Evolutionary conservation across 2,888 invertebrate genomes (phyloP).

Genomic region (Orthosia incerta): DNA sequence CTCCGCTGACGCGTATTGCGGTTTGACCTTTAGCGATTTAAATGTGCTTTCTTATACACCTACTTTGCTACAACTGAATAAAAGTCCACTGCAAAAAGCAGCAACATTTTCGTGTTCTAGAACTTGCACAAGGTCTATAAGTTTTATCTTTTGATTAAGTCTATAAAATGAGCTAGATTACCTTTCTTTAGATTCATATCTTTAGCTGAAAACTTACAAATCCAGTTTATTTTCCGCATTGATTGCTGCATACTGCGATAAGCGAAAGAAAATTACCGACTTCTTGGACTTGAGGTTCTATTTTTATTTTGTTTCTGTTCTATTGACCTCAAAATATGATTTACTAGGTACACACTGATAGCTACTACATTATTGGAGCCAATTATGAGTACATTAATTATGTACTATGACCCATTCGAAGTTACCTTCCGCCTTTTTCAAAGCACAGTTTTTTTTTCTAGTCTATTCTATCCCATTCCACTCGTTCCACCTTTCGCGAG

Average conservation of each 20-base stretch:
- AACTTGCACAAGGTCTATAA: constrained; percentile 27
- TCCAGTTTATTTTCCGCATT: constrained; percentile 53
- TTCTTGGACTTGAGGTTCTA: constrained; percentile 17
- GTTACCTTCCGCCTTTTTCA: too few relatives aligned
- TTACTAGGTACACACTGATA: background rate
- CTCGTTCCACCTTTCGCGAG: too few relatives aligned
- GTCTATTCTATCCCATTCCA: too few relatives aligned
- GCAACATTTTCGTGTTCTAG: background rate
- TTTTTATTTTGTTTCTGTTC: constrained; percentile 19
- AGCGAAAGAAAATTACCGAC: constrained; percentile 43
- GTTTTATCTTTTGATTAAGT: constrained; percentile 54
- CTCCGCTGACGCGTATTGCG: too few relatives aligned
- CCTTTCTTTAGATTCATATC: constrained; percentile 54
- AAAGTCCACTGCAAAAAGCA: background rate
- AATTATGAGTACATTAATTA: background rate
- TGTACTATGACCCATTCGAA: background rate
- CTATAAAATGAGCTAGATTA: constrained; percentile 38
- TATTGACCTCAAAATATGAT: constrained; percentile 17
- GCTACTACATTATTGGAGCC: background rate
- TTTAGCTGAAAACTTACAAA: constrained; percentile 36
- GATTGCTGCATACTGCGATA: constrained; percentile 47
- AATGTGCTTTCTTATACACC: too few relatives aligned
- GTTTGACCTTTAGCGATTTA: too few relatives aligned
- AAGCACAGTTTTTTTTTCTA: too few relatives aligned
- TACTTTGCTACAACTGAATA: background rate